phyloP scores from a whole-genome alignment of 2,888 invertebrate genomes.

The Drosophila buzzatii region DNA sequence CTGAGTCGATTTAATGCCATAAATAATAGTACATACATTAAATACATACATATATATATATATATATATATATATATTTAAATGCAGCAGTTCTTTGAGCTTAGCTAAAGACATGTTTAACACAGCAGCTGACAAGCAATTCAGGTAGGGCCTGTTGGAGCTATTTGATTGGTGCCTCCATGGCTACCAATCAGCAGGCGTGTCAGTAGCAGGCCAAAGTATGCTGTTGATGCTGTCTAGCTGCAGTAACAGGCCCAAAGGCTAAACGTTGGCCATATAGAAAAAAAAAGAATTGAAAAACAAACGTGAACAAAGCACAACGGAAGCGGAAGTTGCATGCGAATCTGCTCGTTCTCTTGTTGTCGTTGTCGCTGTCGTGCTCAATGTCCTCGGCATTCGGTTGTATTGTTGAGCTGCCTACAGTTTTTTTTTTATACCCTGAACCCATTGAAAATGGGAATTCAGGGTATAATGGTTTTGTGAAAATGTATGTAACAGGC shows the following conservation, averaged over 20 bases:
- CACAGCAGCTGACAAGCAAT: constrained; percentile 48
- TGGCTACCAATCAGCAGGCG: constrained; percentile 68
- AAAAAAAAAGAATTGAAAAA: not conserved
- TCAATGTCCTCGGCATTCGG: constrained; percentile 30
- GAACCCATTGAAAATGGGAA: no score
- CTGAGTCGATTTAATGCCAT: no score
- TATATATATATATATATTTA: no score
- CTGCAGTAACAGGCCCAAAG: constrained; percentile 44
- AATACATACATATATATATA: no score
- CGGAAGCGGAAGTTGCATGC: constrained; percentile 79
- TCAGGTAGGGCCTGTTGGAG: constrained; percentile 13
- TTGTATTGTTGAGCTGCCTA: constrained; percentile 66
- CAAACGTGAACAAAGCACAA: constrained; percentile 63
- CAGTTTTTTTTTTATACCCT: constrained; percentile 60
- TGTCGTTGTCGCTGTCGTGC: constrained; percentile 19
- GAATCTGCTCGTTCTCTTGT: constrained; percentile 50
- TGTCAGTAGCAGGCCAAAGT: constrained; percentile 69
- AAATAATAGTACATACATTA: no score
- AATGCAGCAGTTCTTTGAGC: not conserved
- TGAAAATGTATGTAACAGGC: no score
- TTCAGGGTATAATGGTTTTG: no score
- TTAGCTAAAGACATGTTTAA: constrained; percentile 52
- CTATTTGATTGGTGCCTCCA: constrained; percentile 30
- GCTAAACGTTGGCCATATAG: constrained; percentile 55
- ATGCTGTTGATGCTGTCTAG: constrained; percentile 18